Evolutionary conservation across 1,140 invertebrate genomes (phyloP).

Genomic region (Neuroterus valhalla): DNA sequence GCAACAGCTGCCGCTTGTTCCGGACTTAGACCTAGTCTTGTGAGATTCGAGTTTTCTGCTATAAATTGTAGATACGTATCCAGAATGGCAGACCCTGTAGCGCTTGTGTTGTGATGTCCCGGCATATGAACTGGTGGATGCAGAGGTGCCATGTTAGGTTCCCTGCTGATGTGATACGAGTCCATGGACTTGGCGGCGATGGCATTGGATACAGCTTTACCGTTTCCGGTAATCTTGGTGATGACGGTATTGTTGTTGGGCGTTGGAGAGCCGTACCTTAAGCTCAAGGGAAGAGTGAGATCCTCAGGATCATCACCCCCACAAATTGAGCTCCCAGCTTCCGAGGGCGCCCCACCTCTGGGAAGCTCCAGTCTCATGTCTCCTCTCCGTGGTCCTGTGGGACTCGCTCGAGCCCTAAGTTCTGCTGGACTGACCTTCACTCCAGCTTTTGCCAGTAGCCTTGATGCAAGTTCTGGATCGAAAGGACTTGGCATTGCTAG

Average conservation of each 20-base stretch:
- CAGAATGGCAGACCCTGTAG: conserved; percentile 84
- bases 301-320: conserved; percentile 89
- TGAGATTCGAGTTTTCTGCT: conserved; percentile 83
- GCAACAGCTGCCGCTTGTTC: conserved; percentile 73
- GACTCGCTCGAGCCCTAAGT: conserved; percentile 86
- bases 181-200: conserved; percentile 81
- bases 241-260: conserved; percentile 72
- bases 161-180: conserved; percentile 72
- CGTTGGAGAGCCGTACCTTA: conserved; percentile 68
- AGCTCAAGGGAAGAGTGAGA: conserved; percentile 79
- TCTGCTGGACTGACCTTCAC: conserved; percentile 90
- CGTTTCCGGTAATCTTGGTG: conserved; percentile 62
- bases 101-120: conserved; percentile 67
- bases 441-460: conserved; percentile 88
- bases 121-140: conserved; percentile 55
- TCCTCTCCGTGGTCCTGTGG: conserved; percentile 86
- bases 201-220: conserved; percentile 64
- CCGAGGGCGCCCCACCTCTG: conserved; percentile 77
- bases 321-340: conserved; percentile 81
- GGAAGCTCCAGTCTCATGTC: conserved; percentile 85
- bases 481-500: conserved; percentile 93
- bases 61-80: conserved; percentile 91
- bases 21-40: conserved; percentile 74
- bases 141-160: conserved; percentile 73
- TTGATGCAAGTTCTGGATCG: conserved; percentile 88